Conservation (phyloP, 2,888 invertebrate genomes). For the Pocota personata region DNA sequence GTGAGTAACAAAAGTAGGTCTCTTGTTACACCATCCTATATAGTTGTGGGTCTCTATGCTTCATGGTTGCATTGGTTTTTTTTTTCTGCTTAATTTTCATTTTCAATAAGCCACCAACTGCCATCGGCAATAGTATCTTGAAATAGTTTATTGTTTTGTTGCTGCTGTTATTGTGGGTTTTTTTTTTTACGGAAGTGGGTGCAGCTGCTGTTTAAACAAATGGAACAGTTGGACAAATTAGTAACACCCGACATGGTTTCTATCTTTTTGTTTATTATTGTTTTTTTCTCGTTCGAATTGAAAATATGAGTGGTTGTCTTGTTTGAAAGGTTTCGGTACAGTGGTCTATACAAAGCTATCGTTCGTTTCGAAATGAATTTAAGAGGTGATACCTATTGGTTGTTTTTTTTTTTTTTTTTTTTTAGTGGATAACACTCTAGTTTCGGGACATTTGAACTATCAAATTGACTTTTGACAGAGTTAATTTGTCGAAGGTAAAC, state of each 20-base stretch:
- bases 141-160: slow-evolving; percentile 23
- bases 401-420: neutral
- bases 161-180: slow-evolving; percentile 4
- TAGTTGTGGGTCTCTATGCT: too few relatives aligned
- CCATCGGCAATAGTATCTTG: neutral
- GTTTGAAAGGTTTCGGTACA: slow-evolving; percentile 48
- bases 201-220: slow-evolving; percentile 61
- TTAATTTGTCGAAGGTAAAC: too few relatives aligned
- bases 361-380: slow-evolving; percentile 27
- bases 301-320: slow-evolving; percentile 22
- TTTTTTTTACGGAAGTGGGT: slow-evolving; percentile 65
- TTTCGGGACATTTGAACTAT: slow-evolving; percentile 18
- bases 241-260: slow-evolving; percentile 57
- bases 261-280: neutral
- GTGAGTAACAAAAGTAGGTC: slow-evolving; percentile 58
- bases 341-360: slow-evolving; percentile 4
- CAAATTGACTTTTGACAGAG: neutral
- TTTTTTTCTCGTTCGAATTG: neutral
- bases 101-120: slow-evolving; percentile 56
- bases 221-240: slow-evolving; percentile 68
- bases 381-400: neutral
- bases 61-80: neutral
- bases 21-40: slow-evolving; percentile 37
- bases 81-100: slow-evolving; percentile 51
- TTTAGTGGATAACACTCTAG: neutral